Evolutionary conservation across 2,113 vertebrate genomes (phyloP), one percentile per base, ranked within the genome.

Genomic region (Mormyrus lacerda): DNA sequence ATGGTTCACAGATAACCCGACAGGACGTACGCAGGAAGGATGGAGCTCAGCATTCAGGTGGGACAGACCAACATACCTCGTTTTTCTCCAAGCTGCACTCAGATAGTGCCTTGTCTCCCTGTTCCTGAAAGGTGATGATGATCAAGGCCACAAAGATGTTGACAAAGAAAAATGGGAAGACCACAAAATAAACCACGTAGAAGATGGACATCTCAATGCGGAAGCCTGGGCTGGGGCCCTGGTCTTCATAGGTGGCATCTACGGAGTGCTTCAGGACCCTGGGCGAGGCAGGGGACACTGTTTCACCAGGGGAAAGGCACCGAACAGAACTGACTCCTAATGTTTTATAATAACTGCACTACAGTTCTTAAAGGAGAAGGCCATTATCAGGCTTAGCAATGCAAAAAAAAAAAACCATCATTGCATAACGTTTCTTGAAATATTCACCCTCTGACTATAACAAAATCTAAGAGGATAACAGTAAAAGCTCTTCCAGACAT

Each of bases 111-210:
- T 98, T 99, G 96, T 99, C 98, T 48, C 98, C 98, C 93, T 99
- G 98, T 93, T 99, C 98, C 95, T 99, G 98, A 94, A 99, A 99
- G 83, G 98, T 99, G 95, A 99, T 99, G 94, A 99, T 99, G 93
- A 99, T 99, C 91, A 99, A 95, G 79, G 98, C 98, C 89, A 99
- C 98, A 6, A 99, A 99, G 95, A 99, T 99, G 95, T 99, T 99
- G 93, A 99, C 98, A 51, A 99, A 99, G 96, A 99, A 99, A 94
- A 99, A 99, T 89, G 98, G 98, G 93, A 99, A 99, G 91, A 99
- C 98, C 84, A 99, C 97, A 91, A 99, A 99, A 94, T 99, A 99
- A 91, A 99, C 98, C 90, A 99, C 98, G 0, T 99, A 99, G 95
- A 99, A 99, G 94, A 99, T 98, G 91, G 98, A 97, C 94, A 99